A percentile compares a stretch with the other conserved stretches of the same genome.
phyloP scores from a whole-genome alignment of 2,888 invertebrate genomes.

The Eudemis profundana region DNA sequence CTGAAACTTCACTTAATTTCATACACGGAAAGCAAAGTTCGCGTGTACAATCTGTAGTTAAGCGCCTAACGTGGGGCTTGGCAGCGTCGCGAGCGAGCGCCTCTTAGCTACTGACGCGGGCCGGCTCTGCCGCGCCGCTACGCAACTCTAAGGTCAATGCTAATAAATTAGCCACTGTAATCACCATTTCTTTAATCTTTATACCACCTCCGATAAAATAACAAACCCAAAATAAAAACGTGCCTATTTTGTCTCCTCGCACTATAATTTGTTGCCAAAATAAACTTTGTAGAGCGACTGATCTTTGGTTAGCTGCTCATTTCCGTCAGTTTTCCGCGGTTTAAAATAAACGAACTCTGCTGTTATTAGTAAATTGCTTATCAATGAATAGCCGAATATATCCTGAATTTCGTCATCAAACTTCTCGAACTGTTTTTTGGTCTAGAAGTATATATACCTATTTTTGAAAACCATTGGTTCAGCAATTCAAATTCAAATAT shows the following conservation, averaged over 20 bases:
- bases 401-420: background rate
- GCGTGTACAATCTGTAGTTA: background rate
- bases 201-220: constrained; percentile 25
- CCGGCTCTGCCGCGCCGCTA: constrained; percentile 42
- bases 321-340: constrained; percentile 22
- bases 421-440: background rate
- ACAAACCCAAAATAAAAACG: constrained; percentile 25
- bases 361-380: background rate
- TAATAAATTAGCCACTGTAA: constrained; percentile 39
- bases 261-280: constrained; percentile 19
- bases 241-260: background rate
- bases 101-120: constrained; percentile 51
- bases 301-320: constrained; percentile 6
- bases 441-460: background rate
- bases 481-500: no score
- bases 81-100: constrained; percentile 49
- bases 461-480: no score
- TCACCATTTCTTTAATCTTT: constrained; percentile 42
- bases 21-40: constrained; percentile 9
- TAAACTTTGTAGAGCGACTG: constrained; percentile 12
- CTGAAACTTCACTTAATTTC: constrained; percentile 6
- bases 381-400: background rate
- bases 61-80: constrained; percentile 46
- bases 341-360: background rate
- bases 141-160: constrained; percentile 51